These are phyloP conservation scores for Drosophila affinis DNA, from an alignment of 2,888 invertebrate genomes.

Conservation along the genomic window DNA sequence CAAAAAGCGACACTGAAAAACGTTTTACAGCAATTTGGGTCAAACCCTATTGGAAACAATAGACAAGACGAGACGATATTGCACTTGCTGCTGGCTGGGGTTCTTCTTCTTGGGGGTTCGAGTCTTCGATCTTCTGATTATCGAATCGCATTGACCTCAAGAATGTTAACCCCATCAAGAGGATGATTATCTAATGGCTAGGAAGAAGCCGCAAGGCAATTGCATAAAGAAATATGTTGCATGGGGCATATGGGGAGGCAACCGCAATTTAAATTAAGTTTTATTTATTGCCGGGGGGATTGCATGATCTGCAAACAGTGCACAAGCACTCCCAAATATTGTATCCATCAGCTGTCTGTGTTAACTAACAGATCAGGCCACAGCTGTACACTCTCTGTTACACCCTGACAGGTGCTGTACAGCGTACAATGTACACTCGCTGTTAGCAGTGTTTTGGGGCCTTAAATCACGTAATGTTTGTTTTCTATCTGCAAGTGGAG, in stretches of 20 bases:
- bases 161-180: constrained; percentile 37
- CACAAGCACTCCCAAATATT: constrained; percentile 19
- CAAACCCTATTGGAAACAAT: constrained; percentile 60
- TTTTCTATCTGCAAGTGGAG: constrained; percentile 2
- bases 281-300: constrained; percentile 22
- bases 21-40: constrained; percentile 66
- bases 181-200: constrained; percentile 47
- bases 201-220: constrained; percentile 30
- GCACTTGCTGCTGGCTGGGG: constrained; percentile 57
- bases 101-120: background rate
- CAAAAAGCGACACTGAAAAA: constrained; percentile 45
- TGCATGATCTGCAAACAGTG: constrained; percentile 27
- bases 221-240: constrained; percentile 32
- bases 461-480: constrained; percentile 24
- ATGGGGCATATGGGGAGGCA: constrained; percentile 24
- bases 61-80: constrained; percentile 22
- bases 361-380: constrained; percentile 4
- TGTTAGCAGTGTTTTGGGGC: background rate
- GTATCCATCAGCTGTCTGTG: constrained; percentile 13
- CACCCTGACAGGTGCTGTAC: background rate
- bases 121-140: constrained; percentile 42
- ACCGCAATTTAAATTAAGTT: constrained; percentile 42
- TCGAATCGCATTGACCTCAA: constrained; percentile 58
- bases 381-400: constrained; percentile 2
- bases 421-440: background rate